Conservation (phyloP, 1,140 invertebrate genomes). For the Hirudo medicinalis region DNA sequence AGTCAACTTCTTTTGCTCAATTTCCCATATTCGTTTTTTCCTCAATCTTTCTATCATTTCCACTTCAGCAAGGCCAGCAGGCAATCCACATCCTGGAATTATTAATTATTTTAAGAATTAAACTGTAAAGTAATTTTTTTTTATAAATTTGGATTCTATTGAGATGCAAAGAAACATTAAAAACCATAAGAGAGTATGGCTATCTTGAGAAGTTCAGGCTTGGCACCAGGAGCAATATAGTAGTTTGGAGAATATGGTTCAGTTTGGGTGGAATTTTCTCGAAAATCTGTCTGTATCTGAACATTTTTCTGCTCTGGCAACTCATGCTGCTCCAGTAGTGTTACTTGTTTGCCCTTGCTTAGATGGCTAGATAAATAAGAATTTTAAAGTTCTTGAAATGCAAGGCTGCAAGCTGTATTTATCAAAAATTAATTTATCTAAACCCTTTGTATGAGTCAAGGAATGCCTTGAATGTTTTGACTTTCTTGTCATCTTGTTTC, state of each 20-base stretch:
- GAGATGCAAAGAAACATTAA: slow-evolving; percentile 28
- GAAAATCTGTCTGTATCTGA: slow-evolving; percentile 54
- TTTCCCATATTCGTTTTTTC: slow-evolving; percentile 47
- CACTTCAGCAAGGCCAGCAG: slow-evolving; percentile 51
- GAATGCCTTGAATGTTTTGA: too few species aligned
- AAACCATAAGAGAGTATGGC: slow-evolving; percentile 50
- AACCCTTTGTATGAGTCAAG: too few species aligned
- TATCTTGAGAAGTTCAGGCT: slow-evolving; percentile 51
- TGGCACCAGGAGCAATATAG: slow-evolving; percentile 43
- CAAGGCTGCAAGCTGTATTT: background rate
- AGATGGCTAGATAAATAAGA: background rate
- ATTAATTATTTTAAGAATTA: background rate
- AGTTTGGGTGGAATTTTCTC: slow-evolving; percentile 64
- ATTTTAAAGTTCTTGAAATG: background rate
- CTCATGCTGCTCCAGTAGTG: slow-evolving; percentile 25
- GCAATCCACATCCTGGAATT: slow-evolving; percentile 45
- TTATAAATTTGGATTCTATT: background rate
- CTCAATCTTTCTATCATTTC: slow-evolving; percentile 51
- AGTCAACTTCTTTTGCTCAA: slow-evolving; percentile 44
- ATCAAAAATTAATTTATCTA: too few species aligned
- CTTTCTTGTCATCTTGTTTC: too few species aligned
- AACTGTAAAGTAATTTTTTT: background rate
- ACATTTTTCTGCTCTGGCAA: slow-evolving; percentile 38
- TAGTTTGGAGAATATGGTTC: slow-evolving; percentile 58
- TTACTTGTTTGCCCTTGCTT: slow-evolving; percentile 25